Evolutionary conservation across 2,113 vertebrate genomes (phyloP).

Genomic region (Alouatta palliata): DNA sequence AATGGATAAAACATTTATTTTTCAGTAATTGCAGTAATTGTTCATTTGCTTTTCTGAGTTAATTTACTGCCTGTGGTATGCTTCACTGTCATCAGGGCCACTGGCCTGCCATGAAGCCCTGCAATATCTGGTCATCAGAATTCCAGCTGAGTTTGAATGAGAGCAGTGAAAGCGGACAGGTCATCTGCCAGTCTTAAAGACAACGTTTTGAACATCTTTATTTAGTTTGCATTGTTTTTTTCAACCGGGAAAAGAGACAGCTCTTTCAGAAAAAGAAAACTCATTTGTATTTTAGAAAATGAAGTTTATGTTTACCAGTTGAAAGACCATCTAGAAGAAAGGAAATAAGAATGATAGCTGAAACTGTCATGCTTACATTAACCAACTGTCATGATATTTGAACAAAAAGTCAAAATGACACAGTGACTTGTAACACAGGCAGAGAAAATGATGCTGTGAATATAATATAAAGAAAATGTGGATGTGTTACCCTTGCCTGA

Average conservation of each 20-base stretch:
- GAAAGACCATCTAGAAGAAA: not conserved
- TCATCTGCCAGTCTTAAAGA: not conserved
- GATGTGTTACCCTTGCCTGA: not conserved
- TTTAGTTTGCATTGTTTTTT: not conserved
- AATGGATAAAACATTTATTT: not conserved
- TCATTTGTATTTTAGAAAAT: conserved; percentile 14
- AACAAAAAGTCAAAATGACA: not conserved
- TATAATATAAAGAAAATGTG: not conserved
- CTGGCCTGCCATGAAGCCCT: not conserved
- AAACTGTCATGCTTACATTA: not conserved
- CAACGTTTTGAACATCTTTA: not conserved
- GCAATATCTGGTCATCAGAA: not conserved
- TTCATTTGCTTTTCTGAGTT: not conserved
- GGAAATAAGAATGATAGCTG: not conserved
- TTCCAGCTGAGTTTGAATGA: not conserved
- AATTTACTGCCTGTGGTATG: not conserved
- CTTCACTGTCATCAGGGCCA: not conserved
- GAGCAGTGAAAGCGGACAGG: not conserved
- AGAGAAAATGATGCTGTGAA: not conserved
- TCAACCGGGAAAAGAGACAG: not conserved
- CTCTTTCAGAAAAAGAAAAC: not conserved
- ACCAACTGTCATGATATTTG: not conserved
- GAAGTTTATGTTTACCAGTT: not conserved
- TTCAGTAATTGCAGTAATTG: not conserved
- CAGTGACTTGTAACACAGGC: not conserved